Percentiles rank a stretch among this genome's conserved stretches.
phyloP scores from a whole-genome alignment of 2,797 vertebrate species.

The Smutsia temminckii region DNA sequence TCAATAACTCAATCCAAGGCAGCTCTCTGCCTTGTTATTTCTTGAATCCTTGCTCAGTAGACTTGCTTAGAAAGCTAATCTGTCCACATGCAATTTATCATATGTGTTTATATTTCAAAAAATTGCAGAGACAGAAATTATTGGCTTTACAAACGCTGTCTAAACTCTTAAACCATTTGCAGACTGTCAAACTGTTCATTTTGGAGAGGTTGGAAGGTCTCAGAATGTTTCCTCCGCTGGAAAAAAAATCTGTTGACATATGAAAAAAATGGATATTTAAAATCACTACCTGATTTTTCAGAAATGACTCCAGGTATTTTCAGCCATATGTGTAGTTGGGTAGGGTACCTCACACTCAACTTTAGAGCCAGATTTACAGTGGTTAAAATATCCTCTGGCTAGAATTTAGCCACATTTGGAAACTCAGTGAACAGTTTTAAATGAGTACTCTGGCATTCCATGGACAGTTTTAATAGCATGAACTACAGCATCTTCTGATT shows the following conservation, averaged over 20 bases:
- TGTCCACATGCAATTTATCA: slow-evolving; percentile 52
- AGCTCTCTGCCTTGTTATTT: slow-evolving; percentile 45
- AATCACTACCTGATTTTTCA: slow-evolving; percentile 8
- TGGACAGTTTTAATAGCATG: neutral
- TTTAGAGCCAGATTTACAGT: neutral
- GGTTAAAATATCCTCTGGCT: slow-evolving; percentile 23
- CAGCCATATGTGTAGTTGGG: neutral
- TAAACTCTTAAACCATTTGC: slow-evolving; percentile 69
- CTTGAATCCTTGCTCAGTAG: slow-evolving; percentile 27
- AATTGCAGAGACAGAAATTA: slow-evolving; percentile 52
- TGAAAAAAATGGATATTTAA: slow-evolving; percentile 63
- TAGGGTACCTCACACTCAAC: neutral
- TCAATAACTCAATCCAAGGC: slow-evolving; percentile 7
- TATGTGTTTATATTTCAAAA: slow-evolving; percentile 64
- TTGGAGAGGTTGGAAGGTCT: slow-evolving; percentile 27
- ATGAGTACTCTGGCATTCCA: neutral
- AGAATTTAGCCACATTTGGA: slow-evolving; percentile 36
- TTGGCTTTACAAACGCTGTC: slow-evolving; percentile 54
- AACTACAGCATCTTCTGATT: neutral
- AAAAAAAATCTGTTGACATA: slow-evolving; percentile 46
- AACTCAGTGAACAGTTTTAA: neutral
- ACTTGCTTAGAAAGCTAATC: slow-evolving; percentile 54
- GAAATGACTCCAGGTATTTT: slow-evolving; percentile 48
- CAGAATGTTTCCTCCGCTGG: slow-evolving; percentile 56
- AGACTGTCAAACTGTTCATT: slow-evolving; percentile 60